Evolutionary conservation across 1,140 invertebrate species (phyloP), one percentile per base, ranked within the genome.

Genomic region (Halictus rubicundus): DNA sequence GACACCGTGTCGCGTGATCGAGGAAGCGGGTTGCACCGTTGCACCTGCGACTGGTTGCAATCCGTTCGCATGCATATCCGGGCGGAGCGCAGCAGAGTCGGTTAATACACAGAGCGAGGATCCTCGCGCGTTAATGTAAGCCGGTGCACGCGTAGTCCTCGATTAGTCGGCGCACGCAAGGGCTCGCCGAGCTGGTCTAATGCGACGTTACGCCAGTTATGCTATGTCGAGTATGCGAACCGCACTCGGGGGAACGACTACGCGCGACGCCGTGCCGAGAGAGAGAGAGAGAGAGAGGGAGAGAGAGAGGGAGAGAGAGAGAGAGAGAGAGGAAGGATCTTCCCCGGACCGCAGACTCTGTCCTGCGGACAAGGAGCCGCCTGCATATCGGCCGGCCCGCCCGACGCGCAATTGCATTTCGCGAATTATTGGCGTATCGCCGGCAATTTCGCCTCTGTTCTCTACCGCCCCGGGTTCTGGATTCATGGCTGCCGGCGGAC

Each of bases 201-300:
- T 88, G 84, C 82, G 65, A 82, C 73, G 81, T 82, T 87, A 81
- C 81, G 82, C 79, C 75, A 78, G 87, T 87, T 87, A 84, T 84
- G 87, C 82, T 87, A 88, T 87, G 86, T 83, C 72, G 79, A 80
- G 84, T 80, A 89, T 86, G 87, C 84, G 78, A 84, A 89, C 84
- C 83, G 75, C 82, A 81, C 86, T 87, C 78, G 16, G 39, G 84
- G 84, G 87, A 84, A 68, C 57, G 32, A 61, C 57, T 23, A 23
- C 39, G 75, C 27, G 71, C 42, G 42, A 23, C 39, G 75, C 27
- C 68, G 25, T 37, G 52, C 32, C 2, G 32, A 32, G 32, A 16
- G 27, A 64, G 65, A 23, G 61, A 68, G 19, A 23, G 23, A 25
- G n/a, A 32, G 54, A 8, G 2, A 23, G 25, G 59, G 32, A 21